These are phyloP conservation scores for Motacilla tschutschensis DNA, from an alignment of 2,113 vertebrate species.

Conservation along the genomic window DNA sequence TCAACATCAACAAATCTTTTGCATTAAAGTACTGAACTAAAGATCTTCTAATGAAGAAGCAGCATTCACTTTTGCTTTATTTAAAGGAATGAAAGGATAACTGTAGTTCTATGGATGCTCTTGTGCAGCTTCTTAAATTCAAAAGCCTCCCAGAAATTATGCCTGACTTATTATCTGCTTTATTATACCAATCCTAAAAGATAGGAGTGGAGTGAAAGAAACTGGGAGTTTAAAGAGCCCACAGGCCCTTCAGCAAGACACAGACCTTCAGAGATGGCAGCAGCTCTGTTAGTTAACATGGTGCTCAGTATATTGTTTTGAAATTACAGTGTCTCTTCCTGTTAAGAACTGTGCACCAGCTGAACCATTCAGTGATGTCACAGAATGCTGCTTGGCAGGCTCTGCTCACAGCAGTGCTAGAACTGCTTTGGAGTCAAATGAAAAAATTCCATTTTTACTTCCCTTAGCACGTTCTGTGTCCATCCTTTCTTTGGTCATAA, in stretches of 20 bases:
- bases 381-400: not conserved
- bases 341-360: not conserved
- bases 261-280: not conserved
- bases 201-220: constrained; percentile 5
- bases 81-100: constrained; percentile 23
- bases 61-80: not conserved
- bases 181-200: not conserved
- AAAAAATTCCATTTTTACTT: not conserved
- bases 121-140: not conserved
- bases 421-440: not conserved
- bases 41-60: not conserved
- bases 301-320: not conserved
- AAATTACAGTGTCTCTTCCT: not conserved
- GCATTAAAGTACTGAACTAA: constrained; percentile 5
- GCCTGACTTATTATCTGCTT: constrained; percentile 5
- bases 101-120: not conserved
- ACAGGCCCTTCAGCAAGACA: not conserved
- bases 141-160: not conserved
- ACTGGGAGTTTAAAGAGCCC: not conserved
- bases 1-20: not conserved
- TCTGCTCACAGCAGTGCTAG: not conserved
- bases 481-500: not conserved
- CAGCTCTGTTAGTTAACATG: not conserved
- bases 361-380: not conserved
- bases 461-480: not conserved